A percentile compares a stretch with the other conserved stretches of the same genome.
Conservation (phyloP, 2,888 invertebrate genomes). For the Caenorhabditis afra region DNA sequence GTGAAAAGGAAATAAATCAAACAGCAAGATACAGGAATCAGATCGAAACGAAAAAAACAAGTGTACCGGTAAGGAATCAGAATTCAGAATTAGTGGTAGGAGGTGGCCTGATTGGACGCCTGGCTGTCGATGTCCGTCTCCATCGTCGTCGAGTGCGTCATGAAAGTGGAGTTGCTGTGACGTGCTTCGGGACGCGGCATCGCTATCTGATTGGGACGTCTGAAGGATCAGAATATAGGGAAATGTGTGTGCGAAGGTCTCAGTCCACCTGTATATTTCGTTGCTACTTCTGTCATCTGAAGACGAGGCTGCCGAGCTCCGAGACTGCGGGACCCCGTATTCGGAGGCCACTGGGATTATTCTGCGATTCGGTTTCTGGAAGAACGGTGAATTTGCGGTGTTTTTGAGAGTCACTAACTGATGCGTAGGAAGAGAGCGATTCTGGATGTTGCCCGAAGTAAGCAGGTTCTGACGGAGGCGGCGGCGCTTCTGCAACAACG, state of each 20-base stretch:
- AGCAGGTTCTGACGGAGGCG: slow-evolving; percentile 1
- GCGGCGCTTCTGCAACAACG: too few species aligned
- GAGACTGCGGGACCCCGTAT: slow-evolving; percentile 41
- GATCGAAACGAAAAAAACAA: slow-evolving; percentile 31
- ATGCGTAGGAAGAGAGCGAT: slow-evolving; percentile 41
- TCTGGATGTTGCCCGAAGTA: slow-evolving; percentile 19
- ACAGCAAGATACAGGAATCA: slow-evolving; percentile 29
- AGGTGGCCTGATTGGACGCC: slow-evolving; percentile 63
- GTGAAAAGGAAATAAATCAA: neutral
- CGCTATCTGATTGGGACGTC: slow-evolving; percentile 33
- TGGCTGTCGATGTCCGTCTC: slow-evolving; percentile 68
- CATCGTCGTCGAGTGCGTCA: slow-evolving; percentile 66
- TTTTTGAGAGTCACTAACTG: slow-evolving; percentile 9
- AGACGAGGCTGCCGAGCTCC: slow-evolving; percentile 34
- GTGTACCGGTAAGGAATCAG: neutral
- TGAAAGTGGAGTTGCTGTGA: slow-evolving; percentile 62
- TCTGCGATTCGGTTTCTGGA: slow-evolving; percentile 42
- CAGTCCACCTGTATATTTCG: slow-evolving; percentile 42
- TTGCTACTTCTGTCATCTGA: slow-evolving; percentile 46
- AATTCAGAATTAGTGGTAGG: slow-evolving; percentile 57
- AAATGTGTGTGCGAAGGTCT: neutral
- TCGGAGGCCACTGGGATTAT: slow-evolving; percentile 44
- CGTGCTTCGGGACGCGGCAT: slow-evolving; percentile 55
- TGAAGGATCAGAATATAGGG: slow-evolving; percentile 3
- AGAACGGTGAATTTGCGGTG: neutral